Evolutionary conservation across 2,888 invertebrate species (phyloP), one percentile per base, ranked within the genome.

Genomic region (Geotrupes spiniger): DNA sequence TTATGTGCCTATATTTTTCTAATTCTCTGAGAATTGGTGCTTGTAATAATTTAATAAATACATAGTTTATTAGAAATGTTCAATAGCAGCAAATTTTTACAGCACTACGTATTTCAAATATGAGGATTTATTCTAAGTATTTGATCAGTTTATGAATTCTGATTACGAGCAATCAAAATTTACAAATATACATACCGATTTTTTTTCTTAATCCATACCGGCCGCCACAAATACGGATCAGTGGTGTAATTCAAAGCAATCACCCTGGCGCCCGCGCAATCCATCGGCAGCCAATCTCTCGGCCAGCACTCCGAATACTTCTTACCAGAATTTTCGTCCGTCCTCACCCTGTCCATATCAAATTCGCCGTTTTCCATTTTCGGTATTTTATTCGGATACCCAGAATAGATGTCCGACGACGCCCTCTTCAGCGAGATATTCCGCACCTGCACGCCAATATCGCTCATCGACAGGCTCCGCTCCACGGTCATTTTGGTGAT

Each of bases 161-260:
- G n/a, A n/a, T n/a, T n/a, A n/a, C n/a, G n/a, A n/a, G n/a, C n/a
- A n/a, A n/a, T n/a, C n/a, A n/a, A n/a, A n/a, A n/a, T n/a, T 21
- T 21, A 21, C 3, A 39, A 42, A 29, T 29, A 25, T 33, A 28
- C 61, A 63, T 69, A 84, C 78, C 87, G 77, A 56, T 79, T 79
- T 55, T 79, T 78, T 56, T 82, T 82, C 59, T 80, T 80, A 12
- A 84, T 76, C 87, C 89, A 91, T 16, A 85, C 69, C 0, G 86
- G 85, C 44, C 86, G 76, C 88, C 89, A 89, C 14, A 88, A 72
- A 63, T 85, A 82, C 0, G 85, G 83, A 60, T 87, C 87, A 1
- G 91, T 89, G 0, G 89, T 86, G 63, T 91, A 92, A 64, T 90
- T 90, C 1, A 93, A 74, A 2, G 88, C 87, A 15, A 93, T 80